These are phyloP conservation scores for Neoniphon sammara DNA, from an alignment of 2,797 vertebrate species.

Conservation along the genomic window DNA sequence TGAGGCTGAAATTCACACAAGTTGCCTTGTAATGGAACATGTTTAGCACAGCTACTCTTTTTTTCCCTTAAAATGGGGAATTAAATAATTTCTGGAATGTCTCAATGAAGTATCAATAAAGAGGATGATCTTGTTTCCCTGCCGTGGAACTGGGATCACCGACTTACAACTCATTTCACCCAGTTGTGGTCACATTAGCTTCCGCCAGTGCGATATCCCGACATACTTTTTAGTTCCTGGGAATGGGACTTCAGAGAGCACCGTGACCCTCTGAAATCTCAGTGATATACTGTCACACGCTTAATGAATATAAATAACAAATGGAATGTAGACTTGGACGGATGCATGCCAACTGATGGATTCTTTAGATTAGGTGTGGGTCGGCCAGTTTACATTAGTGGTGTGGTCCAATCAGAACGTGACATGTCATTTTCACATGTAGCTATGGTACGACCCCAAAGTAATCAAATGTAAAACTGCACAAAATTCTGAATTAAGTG, in stretches of 20 bases:
- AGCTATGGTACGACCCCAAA: too few relatives aligned
- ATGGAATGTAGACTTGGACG: too few relatives aligned
- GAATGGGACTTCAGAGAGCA: neutral
- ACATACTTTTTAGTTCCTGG: neutral
- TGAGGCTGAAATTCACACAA: neutral
- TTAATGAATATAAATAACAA: too few relatives aligned
- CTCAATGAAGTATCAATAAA: neutral
- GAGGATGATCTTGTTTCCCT: neutral
- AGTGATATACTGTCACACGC: too few relatives aligned
- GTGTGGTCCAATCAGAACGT: too few relatives aligned
- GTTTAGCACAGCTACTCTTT: too few relatives aligned
- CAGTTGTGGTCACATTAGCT: neutral
- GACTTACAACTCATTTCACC: neutral
- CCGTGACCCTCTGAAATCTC: neutral
- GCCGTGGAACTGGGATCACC: neutral
- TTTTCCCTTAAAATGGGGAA: neutral
- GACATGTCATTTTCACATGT: too few relatives aligned
- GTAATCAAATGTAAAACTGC: neutral
- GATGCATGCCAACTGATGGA: too few relatives aligned
- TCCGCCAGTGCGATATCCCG: too few relatives aligned
- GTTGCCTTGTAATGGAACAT: neutral
- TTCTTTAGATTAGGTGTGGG: too few relatives aligned
- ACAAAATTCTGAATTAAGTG: neutral
- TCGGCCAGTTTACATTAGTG: too few relatives aligned
- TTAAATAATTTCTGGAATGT: neutral